These are phyloP conservation scores for Crocidura indochinensis DNA, from an alignment of 2,797 vertebrate genomes.

Conservation along the genomic window DNA sequence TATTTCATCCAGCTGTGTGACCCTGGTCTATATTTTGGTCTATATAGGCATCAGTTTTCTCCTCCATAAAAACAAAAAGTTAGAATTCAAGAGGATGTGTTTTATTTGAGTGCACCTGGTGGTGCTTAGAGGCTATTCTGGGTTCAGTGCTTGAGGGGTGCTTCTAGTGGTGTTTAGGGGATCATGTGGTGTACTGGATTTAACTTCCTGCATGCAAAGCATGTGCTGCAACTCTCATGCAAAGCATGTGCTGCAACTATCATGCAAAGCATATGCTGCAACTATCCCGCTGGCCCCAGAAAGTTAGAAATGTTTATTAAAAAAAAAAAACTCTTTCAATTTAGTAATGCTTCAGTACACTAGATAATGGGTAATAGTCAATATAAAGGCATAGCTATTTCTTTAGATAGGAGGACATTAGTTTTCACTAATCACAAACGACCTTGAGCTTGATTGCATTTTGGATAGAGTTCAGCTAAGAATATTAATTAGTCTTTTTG, in stretches of 20 bases:
- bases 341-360: not conserved
- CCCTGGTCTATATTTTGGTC: not conserved
- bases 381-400: not conserved
- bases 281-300: not conserved
- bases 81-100: not conserved
- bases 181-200: too few species aligned
- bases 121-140: too few species aligned
- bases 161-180: too few species aligned
- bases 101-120: too few species aligned
- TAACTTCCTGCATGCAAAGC: too few species aligned
- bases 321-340: not conserved
- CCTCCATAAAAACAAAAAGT: conserved; percentile 18
- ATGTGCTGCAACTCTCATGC: too few species aligned
- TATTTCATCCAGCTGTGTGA: not conserved
- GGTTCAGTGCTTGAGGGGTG: too few species aligned
- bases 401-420: not conserved
- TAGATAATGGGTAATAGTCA: not conserved
- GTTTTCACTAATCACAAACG: not conserved
- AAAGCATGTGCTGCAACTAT: too few species aligned
- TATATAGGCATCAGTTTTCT: conserved; percentile 12
- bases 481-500: not conserved
- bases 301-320: conserved; percentile 13
- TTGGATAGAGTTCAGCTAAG: conserved; percentile 17
- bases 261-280: too few species aligned
- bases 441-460: not conserved